These are phyloP conservation scores for Microctenopoma stevenorrisi DNA, from an alignment of 2,797 vertebrate species.

Conservation along the genomic window DNA sequence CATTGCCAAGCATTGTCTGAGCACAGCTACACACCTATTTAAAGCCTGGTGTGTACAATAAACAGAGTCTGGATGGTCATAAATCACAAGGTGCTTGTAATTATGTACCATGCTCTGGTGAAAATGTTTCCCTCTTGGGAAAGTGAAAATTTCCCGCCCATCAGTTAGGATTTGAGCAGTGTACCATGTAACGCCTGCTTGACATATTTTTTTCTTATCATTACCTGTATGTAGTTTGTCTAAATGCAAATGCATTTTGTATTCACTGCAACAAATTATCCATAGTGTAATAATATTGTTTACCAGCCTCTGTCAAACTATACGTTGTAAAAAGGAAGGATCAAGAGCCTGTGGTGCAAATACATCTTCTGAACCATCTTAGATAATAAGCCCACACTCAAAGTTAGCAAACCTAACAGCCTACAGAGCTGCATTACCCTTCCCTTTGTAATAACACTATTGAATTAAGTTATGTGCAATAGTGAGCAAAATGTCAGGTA, in stretches of 20 bases:
- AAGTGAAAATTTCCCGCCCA: constrained; percentile 14
- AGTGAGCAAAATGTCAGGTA: background rate
- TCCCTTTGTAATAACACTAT: background rate
- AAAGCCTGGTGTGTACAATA: constrained; percentile 5
- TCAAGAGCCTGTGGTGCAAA: background rate
- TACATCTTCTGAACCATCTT: background rate
- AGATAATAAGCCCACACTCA: background rate
- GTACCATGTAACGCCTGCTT: constrained; percentile 2
- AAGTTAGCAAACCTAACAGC: background rate
- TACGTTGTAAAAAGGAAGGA: too few relatives aligned
- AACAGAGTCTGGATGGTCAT: constrained; percentile 19
- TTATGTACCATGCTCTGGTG: constrained; percentile 25
- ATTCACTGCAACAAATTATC: background rate
- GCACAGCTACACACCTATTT: constrained; percentile 2
- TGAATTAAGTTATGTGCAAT: background rate
- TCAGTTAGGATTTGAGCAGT: constrained; percentile 24
- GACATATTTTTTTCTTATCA: background rate
- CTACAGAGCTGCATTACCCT: background rate
- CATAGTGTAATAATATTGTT: background rate
- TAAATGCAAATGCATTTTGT: background rate
- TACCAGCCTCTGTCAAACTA: background rate
- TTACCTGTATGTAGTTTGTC: background rate
- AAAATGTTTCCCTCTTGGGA: background rate
- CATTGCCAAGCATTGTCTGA: constrained; percentile 12
- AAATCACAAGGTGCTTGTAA: constrained; percentile 34